These are phyloP conservation scores for Autographa gamma DNA, from an alignment of 2,888 invertebrate species.

Conservation along the genomic window DNA sequence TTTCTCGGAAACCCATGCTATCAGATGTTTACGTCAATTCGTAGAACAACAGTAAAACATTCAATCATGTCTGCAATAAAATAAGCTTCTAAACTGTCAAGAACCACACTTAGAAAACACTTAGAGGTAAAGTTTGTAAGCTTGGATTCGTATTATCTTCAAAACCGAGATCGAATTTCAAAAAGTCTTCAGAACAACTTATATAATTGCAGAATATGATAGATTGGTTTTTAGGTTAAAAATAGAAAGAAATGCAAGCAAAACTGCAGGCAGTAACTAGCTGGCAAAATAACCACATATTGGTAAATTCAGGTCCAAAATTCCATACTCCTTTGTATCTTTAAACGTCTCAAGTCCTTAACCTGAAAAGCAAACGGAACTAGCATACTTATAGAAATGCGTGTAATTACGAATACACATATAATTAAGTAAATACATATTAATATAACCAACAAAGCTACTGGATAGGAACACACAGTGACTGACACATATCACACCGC, in stretches of 20 bases:
- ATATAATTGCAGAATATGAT: no score
- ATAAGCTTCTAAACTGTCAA: constrained; percentile 20
- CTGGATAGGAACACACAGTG: constrained; percentile 42
- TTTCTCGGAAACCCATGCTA: neutral
- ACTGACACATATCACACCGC: constrained; percentile 22
- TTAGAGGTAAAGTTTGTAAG: neutral
- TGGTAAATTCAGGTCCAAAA: no score
- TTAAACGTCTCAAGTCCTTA: neutral
- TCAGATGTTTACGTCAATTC: constrained; percentile 27
- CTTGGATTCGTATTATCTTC: no score
- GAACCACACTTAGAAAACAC: constrained; percentile 14
- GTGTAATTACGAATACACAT: neutral
- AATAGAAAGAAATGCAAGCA: no score
- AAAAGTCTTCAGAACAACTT: no score
- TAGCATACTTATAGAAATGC: constrained; percentile 1
- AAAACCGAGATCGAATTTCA: no score
- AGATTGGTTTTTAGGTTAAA: no score
- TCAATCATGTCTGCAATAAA: constrained; percentile 30
- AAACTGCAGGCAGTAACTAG: no score
- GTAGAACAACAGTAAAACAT: constrained; percentile 30
- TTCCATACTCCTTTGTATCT: no score
- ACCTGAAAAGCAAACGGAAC: constrained; percentile 14
- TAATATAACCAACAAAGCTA: constrained; percentile 42
- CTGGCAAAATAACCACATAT: no score
- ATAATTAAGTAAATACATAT: constrained; percentile 18